Base-by-base conservation (phyloP, 2,113 vertebrate genomes). In the Butastur rufipennis region DNA sequence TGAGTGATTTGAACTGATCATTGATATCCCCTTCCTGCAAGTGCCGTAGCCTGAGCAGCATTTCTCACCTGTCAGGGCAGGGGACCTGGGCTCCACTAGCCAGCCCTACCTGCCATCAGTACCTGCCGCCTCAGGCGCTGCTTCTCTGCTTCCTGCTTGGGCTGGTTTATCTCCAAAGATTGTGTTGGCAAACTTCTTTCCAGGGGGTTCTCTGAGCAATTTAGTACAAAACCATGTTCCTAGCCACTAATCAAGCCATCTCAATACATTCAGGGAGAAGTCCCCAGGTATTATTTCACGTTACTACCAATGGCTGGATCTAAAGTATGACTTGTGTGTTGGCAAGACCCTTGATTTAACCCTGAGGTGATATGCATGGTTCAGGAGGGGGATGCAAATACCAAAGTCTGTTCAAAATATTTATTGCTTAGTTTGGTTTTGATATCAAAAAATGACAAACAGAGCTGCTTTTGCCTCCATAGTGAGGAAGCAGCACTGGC, bases 361-460 rank as follows among this genome's bases (percentile, higher is more conserved):
- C 38, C 9, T 7, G 22, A 16, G 31, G 55, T 18, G 72, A 16
- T 10, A 5, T 0, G 25, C 2, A 0, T 16, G 42, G 31, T 20
- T 61, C 56, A 34, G 29, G 34, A 42, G 23, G 14, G 4, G 17
- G 2, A 1, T 74, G 40, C 72, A 65, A 18, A 40, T 42, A 22
- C 36, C 53, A 27, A 10, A 45, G 40, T 55, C 27, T 47, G 32
- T 56, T 75, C 16, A 4, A 9, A 56, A 14, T 16, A 42, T 8
- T 36, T 56, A 1, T 2, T 61, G 34, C 36, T 90, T 9, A 1
- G 10, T 20, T 79, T 34, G 32, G 2, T 47, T 94, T 50, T 1
- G 4, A 2, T 47, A 17, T 1, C 5, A 4, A 26, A 67, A 42
- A 16, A 7, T 17, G 55, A 32, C 18, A 23, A 3, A 17, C 7